Evolutionary conservation across 2,888 invertebrate species (phyloP).

Genomic region (Labia minor): DNA sequence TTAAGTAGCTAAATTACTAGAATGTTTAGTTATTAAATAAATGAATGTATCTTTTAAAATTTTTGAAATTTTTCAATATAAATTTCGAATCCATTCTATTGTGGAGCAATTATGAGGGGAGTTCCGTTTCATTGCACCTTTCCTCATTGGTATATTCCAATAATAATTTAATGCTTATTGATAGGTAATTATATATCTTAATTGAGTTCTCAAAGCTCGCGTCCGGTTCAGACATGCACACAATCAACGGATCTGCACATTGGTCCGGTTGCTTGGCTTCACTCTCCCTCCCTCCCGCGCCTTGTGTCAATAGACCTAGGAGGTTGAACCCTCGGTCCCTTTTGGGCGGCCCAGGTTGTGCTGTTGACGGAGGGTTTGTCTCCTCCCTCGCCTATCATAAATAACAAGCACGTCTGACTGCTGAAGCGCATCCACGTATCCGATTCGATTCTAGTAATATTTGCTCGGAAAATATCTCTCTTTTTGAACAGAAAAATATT

Average conservation of each 20-base stretch:
- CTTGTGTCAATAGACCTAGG: background rate
- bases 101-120: background rate
- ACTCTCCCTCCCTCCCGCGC: background rate
- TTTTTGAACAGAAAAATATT: no score
- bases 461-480: no score
- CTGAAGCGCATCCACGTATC: no score
- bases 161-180: background rate
- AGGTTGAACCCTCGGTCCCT: background rate
- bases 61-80: no score
- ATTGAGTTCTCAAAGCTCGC: background rate
- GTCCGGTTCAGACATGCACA: background rate
- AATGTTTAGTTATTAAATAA: no score
- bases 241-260: conserved; percentile 3
- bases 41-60: no score
- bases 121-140: background rate
- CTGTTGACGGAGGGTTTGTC: background rate
- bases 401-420: background rate
- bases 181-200: conserved; percentile 13
- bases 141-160: background rate
- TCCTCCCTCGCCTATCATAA: background rate
- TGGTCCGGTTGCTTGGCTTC: background rate
- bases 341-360: background rate
- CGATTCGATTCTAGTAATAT: no score
- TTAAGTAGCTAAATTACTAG: no score
- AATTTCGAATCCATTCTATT: no score